These are phyloP conservation scores for Cnemophilus loriae DNA, from an alignment of 2,113 vertebrate genomes.

Conservation along the genomic window DNA sequence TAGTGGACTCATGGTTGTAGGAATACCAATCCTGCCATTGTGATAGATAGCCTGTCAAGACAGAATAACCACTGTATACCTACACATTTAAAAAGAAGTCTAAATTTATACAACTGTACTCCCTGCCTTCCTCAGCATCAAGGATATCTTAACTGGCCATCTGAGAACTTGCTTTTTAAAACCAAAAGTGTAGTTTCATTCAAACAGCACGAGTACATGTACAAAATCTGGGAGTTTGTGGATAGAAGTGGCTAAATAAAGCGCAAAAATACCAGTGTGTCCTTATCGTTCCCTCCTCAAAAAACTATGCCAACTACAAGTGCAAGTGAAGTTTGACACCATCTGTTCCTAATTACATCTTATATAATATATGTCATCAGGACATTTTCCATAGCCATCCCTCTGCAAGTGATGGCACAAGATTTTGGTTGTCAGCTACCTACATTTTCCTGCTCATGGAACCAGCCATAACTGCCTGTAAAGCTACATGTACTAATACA, in stretches of 20 bases:
- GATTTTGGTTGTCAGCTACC: background rate
- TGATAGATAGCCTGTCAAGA: background rate
- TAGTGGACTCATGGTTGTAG: background rate
- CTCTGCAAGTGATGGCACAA: background rate
- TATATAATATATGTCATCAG: slow-evolving; percentile 12
- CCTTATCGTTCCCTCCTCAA: background rate
- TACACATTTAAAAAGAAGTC: background rate
- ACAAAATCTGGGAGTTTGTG: background rate
- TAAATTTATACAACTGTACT: background rate
- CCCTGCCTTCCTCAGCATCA: background rate
- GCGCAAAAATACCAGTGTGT: background rate
- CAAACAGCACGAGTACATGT: background rate
- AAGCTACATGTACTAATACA: background rate
- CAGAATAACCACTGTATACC: background rate
- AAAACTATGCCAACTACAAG: background rate
- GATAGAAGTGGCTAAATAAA: background rate
- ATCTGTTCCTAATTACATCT: slow-evolving; percentile 30
- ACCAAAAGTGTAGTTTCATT: background rate
- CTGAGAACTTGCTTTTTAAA: background rate
- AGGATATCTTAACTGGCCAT: background rate
- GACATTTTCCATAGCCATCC: background rate
- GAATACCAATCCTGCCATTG: background rate
- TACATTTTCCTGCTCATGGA: background rate
- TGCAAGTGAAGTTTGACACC: background rate
- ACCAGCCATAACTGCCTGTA: background rate